A percentile compares a stretch with the other conserved stretches of the same genome.
phyloP scores from a whole-genome alignment of 2,888 invertebrate genomes.

The Phymatocera aterrima region DNA sequence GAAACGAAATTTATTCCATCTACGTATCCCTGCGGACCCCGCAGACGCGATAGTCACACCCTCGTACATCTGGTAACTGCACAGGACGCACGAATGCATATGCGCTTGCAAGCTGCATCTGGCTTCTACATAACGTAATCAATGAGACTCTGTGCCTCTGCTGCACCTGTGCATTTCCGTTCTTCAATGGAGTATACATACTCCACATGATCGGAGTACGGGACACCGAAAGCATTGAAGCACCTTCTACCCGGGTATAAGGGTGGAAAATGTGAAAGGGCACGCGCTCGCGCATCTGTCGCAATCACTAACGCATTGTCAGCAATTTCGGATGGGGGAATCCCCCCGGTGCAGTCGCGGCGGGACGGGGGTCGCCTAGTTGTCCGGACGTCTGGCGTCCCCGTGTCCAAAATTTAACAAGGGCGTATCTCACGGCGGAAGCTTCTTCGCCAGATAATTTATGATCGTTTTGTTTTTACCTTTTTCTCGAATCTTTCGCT shows the following conservation, averaged over 20 bases:
- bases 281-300: constrained; percentile 67
- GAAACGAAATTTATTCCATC: neutral
- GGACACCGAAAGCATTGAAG: neutral
- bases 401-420: neutral
- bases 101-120: constrained; percentile 11
- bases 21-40: neutral
- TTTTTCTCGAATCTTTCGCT: too few species aligned
- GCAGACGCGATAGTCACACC: neutral
- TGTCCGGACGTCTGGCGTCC: constrained; percentile 11
- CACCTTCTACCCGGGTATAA: constrained; percentile 18
- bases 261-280: constrained; percentile 62
- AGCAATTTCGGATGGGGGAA: constrained; percentile 48
- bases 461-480: neutral
- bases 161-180: constrained; percentile 36
- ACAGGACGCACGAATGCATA: neutral
- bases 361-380: neutral
- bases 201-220: neutral
- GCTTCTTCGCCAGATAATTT: neutral
- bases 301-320: constrained; percentile 67
- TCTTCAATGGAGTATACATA: constrained; percentile 4
- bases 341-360: too few species aligned
- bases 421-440: neutral
- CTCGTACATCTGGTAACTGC: constrained; percentile 3
- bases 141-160: neutral
- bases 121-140: neutral